These are phyloP conservation scores for Athalia cordata DNA, from an alignment of 2,888 invertebrate species.

Conservation along the genomic window DNA sequence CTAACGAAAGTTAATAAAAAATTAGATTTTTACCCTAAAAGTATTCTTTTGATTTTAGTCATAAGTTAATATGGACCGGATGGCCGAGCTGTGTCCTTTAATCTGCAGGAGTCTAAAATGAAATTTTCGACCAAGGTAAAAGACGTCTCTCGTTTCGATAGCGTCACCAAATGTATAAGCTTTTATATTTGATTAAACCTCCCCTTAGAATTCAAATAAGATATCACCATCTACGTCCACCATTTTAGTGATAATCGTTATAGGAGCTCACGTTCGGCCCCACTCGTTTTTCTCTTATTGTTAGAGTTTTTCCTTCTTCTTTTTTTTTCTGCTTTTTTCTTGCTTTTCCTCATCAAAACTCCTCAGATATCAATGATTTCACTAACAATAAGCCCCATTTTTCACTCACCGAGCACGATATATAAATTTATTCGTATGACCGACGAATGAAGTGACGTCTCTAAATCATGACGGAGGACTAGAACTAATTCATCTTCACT, in stretches of 20 bases:
- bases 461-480: background rate
- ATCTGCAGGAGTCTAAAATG: constrained; percentile 26
- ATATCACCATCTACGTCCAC: constrained; percentile 32
- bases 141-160: constrained; percentile 18
- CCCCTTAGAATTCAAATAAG: constrained; percentile 25
- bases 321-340: background rate
- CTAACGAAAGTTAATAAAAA: too few relatives aligned
- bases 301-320: background rate
- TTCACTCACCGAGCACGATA: background rate
- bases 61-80: constrained; percentile 24
- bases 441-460: background rate
- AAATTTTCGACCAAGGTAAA: constrained; percentile 20
- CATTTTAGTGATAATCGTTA: constrained; percentile 36
- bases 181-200: constrained; percentile 33
- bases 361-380: constrained; percentile 18
- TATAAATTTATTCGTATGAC: too few relatives aligned
- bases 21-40: background rate
- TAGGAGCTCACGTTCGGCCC: constrained; percentile 7
- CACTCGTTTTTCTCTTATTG: background rate
- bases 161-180: constrained; percentile 22
- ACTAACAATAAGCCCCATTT: background rate
- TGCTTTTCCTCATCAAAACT: constrained; percentile 5
- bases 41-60: constrained; percentile 30
- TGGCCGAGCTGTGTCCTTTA: background rate
- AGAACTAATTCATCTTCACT: background rate